A percentile compares a stretch with the other conserved stretches of the same genome.
phyloP scores from a whole-genome alignment of 1,140 invertebrate species.

The Pseudomyrmex gracilis region DNA sequence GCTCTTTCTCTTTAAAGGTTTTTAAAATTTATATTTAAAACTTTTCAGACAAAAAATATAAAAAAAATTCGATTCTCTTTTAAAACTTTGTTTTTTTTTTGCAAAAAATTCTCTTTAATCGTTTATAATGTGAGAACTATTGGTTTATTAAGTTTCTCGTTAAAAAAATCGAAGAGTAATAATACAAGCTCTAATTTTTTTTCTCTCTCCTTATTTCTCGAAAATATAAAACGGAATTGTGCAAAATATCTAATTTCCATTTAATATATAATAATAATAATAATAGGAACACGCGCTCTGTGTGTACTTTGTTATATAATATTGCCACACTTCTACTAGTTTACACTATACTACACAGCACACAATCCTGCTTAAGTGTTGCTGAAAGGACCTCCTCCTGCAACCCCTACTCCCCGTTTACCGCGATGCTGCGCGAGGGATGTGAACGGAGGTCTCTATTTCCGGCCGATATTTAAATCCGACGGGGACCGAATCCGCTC shows the following conservation, averaged over 20 bases:
- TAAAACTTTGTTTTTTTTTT: too few species aligned
- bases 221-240: background rate
- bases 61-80: too few species aligned
- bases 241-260: background rate
- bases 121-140: too few species aligned
- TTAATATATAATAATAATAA: conserved; percentile 14
- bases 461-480: conserved; percentile 62
- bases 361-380: conserved; percentile 17
- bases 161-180: too few species aligned
- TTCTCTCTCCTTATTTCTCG: too few species aligned
- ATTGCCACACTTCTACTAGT: conserved; percentile 8
- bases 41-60: too few species aligned
- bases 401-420: conserved; percentile 3
- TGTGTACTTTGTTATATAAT: background rate
- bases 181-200: too few species aligned
- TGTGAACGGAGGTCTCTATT: conserved; percentile 48
- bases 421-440: conserved; percentile 38
- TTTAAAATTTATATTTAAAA: too few species aligned
- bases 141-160: too few species aligned
- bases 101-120: too few species aligned
- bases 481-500: conserved; percentile 53
- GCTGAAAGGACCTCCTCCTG: conserved; percentile 22
- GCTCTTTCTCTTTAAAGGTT: too few species aligned
- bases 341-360: background rate
- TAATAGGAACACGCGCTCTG: too few species aligned